Evolutionary conservation across 2,888 invertebrate species (phyloP).

Genomic region (Ceratothoa steindachneri): DNA sequence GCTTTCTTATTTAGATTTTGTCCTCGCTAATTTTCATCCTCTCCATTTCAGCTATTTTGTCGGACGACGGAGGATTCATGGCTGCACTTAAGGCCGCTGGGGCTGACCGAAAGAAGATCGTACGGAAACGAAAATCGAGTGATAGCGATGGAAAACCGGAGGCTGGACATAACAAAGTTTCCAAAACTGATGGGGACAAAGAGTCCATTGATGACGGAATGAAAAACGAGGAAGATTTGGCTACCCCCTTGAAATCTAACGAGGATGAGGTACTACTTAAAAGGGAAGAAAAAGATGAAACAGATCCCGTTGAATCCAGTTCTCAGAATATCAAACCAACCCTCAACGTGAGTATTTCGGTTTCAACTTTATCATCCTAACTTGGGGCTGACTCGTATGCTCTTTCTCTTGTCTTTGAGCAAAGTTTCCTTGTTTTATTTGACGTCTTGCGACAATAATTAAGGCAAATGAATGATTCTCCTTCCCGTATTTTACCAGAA

Average conservation of each 20-base stretch:
- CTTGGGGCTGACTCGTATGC: too few relatives aligned
- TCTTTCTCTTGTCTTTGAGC: too few relatives aligned
- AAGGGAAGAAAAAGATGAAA: not conserved
- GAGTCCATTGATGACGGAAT: not conserved
- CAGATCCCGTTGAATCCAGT: not conserved
- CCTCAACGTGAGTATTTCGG: not conserved
- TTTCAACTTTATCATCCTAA: not conserved
- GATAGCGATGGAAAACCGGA: not conserved
- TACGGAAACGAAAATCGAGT: constrained; percentile 8
- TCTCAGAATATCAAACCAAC: not conserved
- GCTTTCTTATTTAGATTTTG: too few relatives aligned
- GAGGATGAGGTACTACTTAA: not conserved
- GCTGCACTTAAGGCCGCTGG: constrained; percentile 27
- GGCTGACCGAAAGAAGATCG: constrained; percentile 5
- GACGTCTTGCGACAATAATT: too few relatives aligned
- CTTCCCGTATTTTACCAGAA: too few relatives aligned
- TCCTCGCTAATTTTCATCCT: too few relatives aligned
- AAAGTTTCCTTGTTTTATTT: too few relatives aligned
- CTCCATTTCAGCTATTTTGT: constrained; percentile 25
- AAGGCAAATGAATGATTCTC: too few relatives aligned
- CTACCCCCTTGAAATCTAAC: not conserved
- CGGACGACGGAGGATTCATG: constrained; percentile 46
- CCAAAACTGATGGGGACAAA: not conserved
- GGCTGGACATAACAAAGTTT: not conserved
- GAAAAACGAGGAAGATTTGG: not conserved